Evolutionary conservation across 2,113 vertebrate genomes (phyloP), one percentile per base, ranked within the genome.

Genomic region (Calypte anna): DNA sequence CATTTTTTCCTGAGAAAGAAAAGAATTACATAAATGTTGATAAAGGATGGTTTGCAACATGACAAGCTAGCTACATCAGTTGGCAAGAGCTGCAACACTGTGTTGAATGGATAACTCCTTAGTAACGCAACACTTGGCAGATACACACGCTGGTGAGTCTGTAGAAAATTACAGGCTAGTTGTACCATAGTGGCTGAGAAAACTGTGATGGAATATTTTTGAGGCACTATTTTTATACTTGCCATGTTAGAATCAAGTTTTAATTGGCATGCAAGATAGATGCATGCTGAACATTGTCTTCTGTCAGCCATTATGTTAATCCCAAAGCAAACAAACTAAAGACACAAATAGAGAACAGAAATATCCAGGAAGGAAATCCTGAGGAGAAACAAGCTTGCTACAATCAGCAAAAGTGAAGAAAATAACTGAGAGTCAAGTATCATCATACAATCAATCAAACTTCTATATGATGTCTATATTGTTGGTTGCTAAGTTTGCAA

Each of bases 401-500:
- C 4, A 19, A 78, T 94, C 68, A 92, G 40, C 48, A 86, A 48
- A 87, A 87, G 38, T 46, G 51, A 87, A 73, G 61, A 70, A 92
- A 92, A 92, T 44, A 22, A 50, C 9, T 20, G 44, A 78, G 6
- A 64, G 94, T 83, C 81, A 79, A 31, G 23, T 72, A n/a, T 75
- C 62, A 38, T 67, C 61, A 73, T 84, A 73, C 44, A 82, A 58
- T 93, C 82, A 95, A 82, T 62, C 64, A 80, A 86, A 95, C 55
- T 61, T 91, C 68, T 76, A 6, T 68, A 88, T 81, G 77, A 62
- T 31, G 46, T 75, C 90, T 94, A 43, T 91, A 81, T 90, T 96
- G 91, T 96, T 96, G 94, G 59, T 97, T 97, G 86, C 86, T 96
- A 90, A 96, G 94, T 96, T 95, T 92, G 82, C 72, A 55, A 58